Evolutionary conservation across 1,140 invertebrate species (phyloP).

Genomic region (Zaprionus vittiger): DNA sequence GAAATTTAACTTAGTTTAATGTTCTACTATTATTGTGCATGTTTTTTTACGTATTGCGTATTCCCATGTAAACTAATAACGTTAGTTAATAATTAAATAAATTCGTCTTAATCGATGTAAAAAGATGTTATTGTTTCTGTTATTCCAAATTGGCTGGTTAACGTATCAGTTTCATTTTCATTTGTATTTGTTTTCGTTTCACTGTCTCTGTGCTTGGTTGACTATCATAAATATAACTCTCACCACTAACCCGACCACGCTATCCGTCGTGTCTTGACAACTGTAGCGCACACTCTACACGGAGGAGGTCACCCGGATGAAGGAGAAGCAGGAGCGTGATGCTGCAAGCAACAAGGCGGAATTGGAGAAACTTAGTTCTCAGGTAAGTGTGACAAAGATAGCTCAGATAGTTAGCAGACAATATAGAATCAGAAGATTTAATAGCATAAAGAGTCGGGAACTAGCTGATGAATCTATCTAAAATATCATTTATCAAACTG

Average conservation of each 20-base stretch:
- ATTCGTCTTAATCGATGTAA: neutral
- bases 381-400: conserved; percentile 58
- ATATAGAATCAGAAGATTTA: neutral
- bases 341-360: conserved; percentile 44
- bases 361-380: conserved; percentile 51
- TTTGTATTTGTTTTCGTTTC: conserved; percentile 11
- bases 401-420: neutral
- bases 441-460: neutral
- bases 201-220: conserved; percentile 9
- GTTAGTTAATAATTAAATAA: neutral
- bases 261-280: conserved; percentile 3
- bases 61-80: neutral
- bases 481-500: neutral
- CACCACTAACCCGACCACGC: conserved; percentile 10
- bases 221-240: conserved; percentile 2
- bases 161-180: conserved; percentile 11
- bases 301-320: conserved; percentile 85
- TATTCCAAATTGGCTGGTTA: neutral
- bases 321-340: conserved; percentile 83
- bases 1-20: neutral
- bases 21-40: neutral
- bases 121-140: neutral
- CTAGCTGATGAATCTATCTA: neutral
- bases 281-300: conserved; percentile 84
- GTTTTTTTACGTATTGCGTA: neutral